Percentiles rank a stretch among this genome's conserved stretches.
phyloP scores from a whole-genome alignment of 2,888 invertebrate genomes.

The Parelbella ahira region DNA sequence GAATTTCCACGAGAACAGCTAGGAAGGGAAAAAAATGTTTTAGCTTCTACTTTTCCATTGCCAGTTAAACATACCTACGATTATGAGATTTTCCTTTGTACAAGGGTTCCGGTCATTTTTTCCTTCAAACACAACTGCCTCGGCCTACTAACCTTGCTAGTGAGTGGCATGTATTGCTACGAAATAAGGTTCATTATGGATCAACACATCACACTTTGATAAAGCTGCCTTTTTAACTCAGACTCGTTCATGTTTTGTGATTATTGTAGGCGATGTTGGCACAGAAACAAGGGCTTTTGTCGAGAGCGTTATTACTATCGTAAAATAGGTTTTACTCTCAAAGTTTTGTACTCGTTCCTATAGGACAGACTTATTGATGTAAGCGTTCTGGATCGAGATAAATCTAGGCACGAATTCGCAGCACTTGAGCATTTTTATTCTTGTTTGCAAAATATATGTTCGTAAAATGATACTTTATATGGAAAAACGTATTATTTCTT shows the following conservation, averaged over 20 bases:
- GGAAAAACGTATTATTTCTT: too few relatives aligned
- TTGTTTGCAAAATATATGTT: too few relatives aligned
- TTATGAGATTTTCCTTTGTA: conserved; percentile 4
- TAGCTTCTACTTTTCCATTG: not conserved
- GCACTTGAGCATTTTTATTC: too few relatives aligned
- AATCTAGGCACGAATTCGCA: too few relatives aligned
- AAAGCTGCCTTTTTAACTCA: conserved; percentile 16
- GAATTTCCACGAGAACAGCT: conserved; percentile 2
- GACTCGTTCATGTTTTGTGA: conserved; percentile 19
- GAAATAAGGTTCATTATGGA: conserved; percentile 1
- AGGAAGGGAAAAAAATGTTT: too few relatives aligned
- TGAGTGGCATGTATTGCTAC: not conserved
- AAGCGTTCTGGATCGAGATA: too few relatives aligned
- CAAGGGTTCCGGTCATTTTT: conserved; percentile 9
- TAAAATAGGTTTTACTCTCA: conserved; percentile 49
- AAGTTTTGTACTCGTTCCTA: conserved; percentile 45
- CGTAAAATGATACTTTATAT: too few relatives aligned
- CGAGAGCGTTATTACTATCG: conserved; percentile 49
- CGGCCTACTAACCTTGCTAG: not conserved
- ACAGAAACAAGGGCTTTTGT: conserved; percentile 30
- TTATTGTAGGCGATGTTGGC: conserved; percentile 26
- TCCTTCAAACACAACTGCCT: conserved; percentile 4
- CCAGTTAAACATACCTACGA: conserved; percentile 7
- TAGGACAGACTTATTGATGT: conserved; percentile 47
- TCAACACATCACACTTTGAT: conserved; percentile 7